Evolutionary conservation across 2,797 vertebrate species (phyloP).

Genomic region (Heliangelus exortis): DNA sequence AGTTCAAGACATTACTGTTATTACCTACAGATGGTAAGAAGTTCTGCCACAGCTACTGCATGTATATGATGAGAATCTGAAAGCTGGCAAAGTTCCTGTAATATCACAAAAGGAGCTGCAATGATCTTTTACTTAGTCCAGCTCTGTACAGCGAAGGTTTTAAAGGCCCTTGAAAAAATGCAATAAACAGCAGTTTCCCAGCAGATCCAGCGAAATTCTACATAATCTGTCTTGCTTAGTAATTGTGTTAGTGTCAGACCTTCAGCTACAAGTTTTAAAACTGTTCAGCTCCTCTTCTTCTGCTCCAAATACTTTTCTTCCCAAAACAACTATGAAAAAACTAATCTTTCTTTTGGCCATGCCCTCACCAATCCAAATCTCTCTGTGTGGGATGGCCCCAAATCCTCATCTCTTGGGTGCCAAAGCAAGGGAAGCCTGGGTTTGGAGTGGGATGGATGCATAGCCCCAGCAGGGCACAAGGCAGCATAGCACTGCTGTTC

Average conservation of each 20-base stretch:
- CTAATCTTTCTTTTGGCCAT: background rate
- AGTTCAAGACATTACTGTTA: background rate
- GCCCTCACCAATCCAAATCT: background rate
- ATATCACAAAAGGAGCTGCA: background rate
- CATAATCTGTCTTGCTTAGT: background rate
- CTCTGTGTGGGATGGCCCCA: rapidly evolving
- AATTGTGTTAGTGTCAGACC: background rate
- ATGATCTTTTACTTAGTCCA: background rate
- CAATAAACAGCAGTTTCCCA: background rate
- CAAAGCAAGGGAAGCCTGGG: background rate
- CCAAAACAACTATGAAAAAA: background rate
- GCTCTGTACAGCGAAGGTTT: background rate
- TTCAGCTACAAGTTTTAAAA: background rate
- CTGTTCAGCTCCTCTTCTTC: background rate
- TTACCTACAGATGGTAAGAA: background rate
- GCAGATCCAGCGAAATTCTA: background rate
- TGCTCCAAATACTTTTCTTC: background rate
- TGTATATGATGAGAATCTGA: background rate
- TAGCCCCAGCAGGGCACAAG: background rate
- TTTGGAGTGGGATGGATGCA: background rate
- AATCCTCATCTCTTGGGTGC: background rate
- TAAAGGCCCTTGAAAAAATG: background rate
- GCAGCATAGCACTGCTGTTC: rapidly evolving
- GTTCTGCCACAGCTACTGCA: background rate
- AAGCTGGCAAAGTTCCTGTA: background rate